phyloP scores from a whole-genome alignment of 2,888 invertebrate genomes.

The Xylota sylvarum region DNA sequence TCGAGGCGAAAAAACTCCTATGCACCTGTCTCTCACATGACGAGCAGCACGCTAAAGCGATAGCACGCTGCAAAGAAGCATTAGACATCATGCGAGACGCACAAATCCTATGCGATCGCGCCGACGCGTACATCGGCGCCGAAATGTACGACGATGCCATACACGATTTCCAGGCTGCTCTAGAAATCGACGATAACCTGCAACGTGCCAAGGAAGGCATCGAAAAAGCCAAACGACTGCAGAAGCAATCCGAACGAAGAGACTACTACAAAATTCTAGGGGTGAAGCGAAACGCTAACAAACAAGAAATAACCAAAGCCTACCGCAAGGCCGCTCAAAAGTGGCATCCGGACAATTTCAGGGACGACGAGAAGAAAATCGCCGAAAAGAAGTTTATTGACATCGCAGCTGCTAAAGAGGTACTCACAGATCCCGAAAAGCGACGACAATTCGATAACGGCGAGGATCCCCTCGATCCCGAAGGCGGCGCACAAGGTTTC shows the following conservation, averaged over 20 bases:
- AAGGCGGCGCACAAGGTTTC: slow-evolving; percentile 88
- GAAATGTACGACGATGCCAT: slow-evolving; percentile 98
- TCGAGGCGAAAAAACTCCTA: slow-evolving; percentile 90
- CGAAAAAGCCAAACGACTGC: slow-evolving; percentile 94
- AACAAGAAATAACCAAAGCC: slow-evolving; percentile 97
- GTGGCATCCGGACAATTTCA: slow-evolving; percentile 99
- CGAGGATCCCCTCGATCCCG: slow-evolving; percentile 98
- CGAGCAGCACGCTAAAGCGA: slow-evolving; percentile 90
- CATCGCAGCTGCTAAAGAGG: slow-evolving; percentile 99
- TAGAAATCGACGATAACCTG: slow-evolving; percentile 92
- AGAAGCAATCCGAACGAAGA: slow-evolving; percentile 95
- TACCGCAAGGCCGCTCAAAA: slow-evolving; percentile 98
- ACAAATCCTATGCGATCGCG: slow-evolving; percentile 94
- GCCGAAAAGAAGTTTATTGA: slow-evolving; percentile 99
- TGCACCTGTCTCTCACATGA: slow-evolving; percentile 92
- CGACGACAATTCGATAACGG: slow-evolving; percentile 97
- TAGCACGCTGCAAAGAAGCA: slow-evolving; percentile 92
- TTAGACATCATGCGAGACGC: slow-evolving; percentile 91
- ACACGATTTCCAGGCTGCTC: slow-evolving; percentile 93
- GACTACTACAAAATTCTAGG: slow-evolving; percentile 96
- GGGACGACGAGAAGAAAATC: slow-evolving; percentile 94
- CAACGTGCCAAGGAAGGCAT: slow-evolving; percentile 95
- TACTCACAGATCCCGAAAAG: slow-evolving; percentile 95
- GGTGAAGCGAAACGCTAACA: slow-evolving; percentile 95
- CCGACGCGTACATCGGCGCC: slow-evolving; percentile 94